phyloP scores from a whole-genome alignment of 2,113 vertebrate genomes.

The Solea solea region DNA sequence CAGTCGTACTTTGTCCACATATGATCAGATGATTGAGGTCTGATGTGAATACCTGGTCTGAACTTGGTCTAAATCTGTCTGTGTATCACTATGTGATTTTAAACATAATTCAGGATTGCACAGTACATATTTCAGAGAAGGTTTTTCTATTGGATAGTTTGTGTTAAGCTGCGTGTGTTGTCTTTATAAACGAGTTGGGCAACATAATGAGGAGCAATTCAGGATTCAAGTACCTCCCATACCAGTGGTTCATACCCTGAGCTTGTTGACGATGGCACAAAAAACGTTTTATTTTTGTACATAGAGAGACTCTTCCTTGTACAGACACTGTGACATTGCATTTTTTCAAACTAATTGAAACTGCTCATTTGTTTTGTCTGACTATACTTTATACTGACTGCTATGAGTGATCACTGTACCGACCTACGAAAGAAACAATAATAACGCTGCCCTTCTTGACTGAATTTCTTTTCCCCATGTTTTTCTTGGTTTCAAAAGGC shows the following conservation, averaged over 20 bases:
- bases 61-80: background rate
- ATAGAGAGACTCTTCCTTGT: slow-evolving; percentile 22
- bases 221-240: slow-evolving; percentile 14
- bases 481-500: background rate
- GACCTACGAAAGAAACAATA: background rate
- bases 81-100: slow-evolving; percentile 18
- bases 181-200: slow-evolving; percentile 3
- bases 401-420: slow-evolving; percentile 21
- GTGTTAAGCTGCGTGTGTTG: slow-evolving; percentile 2
- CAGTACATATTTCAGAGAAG: slow-evolving; percentile 36
- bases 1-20: no score
- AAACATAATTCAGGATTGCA: slow-evolving; percentile 25
- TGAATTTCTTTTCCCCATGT: background rate
- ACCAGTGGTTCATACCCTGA: slow-evolving; percentile 19
- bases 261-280: slow-evolving; percentile 9
- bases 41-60: background rate
- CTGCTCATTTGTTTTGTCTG: background rate
- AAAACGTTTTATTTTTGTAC: slow-evolving; percentile 6
- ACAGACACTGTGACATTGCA: background rate
- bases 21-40: no score
- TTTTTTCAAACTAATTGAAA: slow-evolving; percentile 3
- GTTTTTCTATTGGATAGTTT: slow-evolving; percentile 14
- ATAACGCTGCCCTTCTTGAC: slow-evolving; percentile 19
- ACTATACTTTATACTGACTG: slow-evolving; percentile 3
- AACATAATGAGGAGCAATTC: slow-evolving; percentile 1